These are phyloP conservation scores for Poeciliopsis retropinna DNA, from an alignment of 2,113 vertebrate genomes.

Conservation along the genomic window DNA sequence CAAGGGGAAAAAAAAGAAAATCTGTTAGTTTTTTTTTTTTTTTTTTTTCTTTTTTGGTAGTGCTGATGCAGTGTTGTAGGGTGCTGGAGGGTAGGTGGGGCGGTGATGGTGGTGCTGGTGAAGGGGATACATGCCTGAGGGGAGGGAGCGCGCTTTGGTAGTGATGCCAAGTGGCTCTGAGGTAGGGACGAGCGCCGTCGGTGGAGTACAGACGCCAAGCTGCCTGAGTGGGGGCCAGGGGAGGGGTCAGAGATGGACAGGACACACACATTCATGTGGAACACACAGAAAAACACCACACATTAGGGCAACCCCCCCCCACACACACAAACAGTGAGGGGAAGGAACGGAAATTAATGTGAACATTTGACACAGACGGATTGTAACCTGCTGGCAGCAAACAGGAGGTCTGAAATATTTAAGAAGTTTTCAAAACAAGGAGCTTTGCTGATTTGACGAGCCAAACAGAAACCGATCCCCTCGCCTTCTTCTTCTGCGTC, in stretches of 20 bases:
- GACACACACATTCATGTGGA: slow-evolving; percentile 38
- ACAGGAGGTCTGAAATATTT: slow-evolving; percentile 17
- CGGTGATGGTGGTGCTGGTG: slow-evolving; percentile 43
- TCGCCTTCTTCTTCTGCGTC: not conserved
- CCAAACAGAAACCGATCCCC: not conserved
- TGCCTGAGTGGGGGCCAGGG: slow-evolving; percentile 77
- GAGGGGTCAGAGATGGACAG: slow-evolving; percentile 65
- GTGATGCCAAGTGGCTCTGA: slow-evolving; percentile 87
- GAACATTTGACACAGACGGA: slow-evolving; percentile 22
- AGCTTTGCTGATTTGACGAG: not conserved
- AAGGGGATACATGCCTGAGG: slow-evolving; percentile 87
- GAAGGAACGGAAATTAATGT: slow-evolving; percentile 33
- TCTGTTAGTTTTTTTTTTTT: slow-evolving; percentile 79
- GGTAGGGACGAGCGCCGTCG: slow-evolving; percentile 82
- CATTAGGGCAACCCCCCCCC: slow-evolving; percentile 17
- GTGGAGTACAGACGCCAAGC: slow-evolving; percentile 90
- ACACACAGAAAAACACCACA: slow-evolving; percentile 26
- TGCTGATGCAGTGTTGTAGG: slow-evolving; percentile 59
- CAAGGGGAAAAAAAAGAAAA: slow-evolving; percentile 65
- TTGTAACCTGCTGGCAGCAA: slow-evolving; percentile 46
- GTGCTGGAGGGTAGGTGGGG: slow-evolving; percentile 13
- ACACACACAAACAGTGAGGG: slow-evolving; percentile 48
- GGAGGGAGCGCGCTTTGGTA: slow-evolving; percentile 87
- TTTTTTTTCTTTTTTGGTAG: slow-evolving; percentile 68
- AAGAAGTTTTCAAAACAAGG: not conserved